These are phyloP conservation scores for Nomia melanderi DNA, from an alignment of 1,140 invertebrate species.

Conservation along the genomic window DNA sequence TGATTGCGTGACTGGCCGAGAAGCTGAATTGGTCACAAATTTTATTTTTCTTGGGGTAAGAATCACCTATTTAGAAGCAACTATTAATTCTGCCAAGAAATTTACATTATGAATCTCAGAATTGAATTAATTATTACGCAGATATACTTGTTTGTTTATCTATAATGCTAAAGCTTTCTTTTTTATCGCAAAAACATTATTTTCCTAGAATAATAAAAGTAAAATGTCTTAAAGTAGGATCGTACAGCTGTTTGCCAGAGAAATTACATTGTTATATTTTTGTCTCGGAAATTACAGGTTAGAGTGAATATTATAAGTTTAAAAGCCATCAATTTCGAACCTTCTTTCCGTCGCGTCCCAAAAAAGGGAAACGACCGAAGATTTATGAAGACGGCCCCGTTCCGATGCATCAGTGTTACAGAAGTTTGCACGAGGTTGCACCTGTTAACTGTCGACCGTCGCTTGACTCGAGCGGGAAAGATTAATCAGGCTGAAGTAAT, in stretches of 20 bases:
- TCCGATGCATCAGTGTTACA: background rate
- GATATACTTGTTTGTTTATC: too few species aligned
- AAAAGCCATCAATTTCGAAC: too few species aligned
- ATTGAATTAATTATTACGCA: too few species aligned
- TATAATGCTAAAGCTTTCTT: too few species aligned
- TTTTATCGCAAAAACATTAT: too few species aligned
- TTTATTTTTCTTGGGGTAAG: background rate
- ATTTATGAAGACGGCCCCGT: background rate
- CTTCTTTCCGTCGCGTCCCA: background rate
- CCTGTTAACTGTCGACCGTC: conserved; percentile 6
- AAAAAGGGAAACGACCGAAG: background rate
- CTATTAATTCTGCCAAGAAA: background rate
- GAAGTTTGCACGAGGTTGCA: conserved; percentile 15
- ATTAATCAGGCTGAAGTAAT: conserved; percentile 38
- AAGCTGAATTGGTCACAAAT: background rate
- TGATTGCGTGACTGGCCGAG: conserved; percentile 15
- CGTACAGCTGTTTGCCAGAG: too few species aligned
- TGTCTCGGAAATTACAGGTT: too few species aligned
- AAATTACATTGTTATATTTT: background rate
- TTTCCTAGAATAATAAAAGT: too few species aligned
- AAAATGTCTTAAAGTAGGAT: too few species aligned
- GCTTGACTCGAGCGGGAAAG: background rate
- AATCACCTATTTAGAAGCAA: background rate
- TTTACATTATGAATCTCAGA: too few species aligned
- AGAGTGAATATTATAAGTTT: too few species aligned